phyloP scores from a whole-genome alignment of 2,888 invertebrate species.

The Ischnus inquisitorius region DNA sequence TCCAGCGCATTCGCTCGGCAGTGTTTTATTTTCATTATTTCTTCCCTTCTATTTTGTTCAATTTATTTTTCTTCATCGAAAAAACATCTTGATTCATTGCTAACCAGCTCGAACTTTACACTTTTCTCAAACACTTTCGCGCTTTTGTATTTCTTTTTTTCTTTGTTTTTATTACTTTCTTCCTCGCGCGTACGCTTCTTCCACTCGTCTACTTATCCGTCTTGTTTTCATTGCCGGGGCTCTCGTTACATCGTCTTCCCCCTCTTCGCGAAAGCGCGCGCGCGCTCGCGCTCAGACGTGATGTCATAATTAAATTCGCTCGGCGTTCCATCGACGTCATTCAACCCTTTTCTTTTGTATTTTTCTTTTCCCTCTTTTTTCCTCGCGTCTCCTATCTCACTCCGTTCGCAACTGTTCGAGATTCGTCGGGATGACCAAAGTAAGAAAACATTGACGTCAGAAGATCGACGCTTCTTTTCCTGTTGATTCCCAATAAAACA shows the following conservation, averaged over 20 bases:
- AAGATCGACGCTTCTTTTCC: slow-evolving; percentile 8
- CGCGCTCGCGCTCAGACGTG: slow-evolving; percentile 24
- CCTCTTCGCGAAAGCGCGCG: slow-evolving; percentile 14
- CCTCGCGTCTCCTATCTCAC: neutral
- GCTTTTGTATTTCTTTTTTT: slow-evolving; percentile 1
- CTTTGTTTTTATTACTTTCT: slow-evolving; percentile 39
- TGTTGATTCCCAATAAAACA: neutral
- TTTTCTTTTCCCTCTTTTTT: slow-evolving; percentile 4
- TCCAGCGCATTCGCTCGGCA: neutral
- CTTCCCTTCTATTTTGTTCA: neutral
- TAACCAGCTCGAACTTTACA: neutral
- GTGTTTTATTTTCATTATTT: neutral
- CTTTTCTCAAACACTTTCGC: neutral
- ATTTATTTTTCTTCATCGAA: neutral
- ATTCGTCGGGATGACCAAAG: neutral
- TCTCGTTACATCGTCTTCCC: slow-evolving; percentile 39
- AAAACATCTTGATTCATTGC: slow-evolving; percentile 11
- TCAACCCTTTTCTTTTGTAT: slow-evolving; percentile 40
- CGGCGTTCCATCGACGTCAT: slow-evolving; percentile 57
- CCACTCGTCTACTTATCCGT: slow-evolving; percentile 7
- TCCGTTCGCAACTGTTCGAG: neutral
- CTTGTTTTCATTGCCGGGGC: slow-evolving; percentile 21
- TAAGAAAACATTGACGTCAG: slow-evolving; percentile 49
- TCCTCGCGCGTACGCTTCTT: slow-evolving; percentile 13
- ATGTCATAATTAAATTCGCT: slow-evolving; percentile 68